Conservation (phyloP, 2,113 vertebrate genomes). For the Pandion haliaetus region DNA sequence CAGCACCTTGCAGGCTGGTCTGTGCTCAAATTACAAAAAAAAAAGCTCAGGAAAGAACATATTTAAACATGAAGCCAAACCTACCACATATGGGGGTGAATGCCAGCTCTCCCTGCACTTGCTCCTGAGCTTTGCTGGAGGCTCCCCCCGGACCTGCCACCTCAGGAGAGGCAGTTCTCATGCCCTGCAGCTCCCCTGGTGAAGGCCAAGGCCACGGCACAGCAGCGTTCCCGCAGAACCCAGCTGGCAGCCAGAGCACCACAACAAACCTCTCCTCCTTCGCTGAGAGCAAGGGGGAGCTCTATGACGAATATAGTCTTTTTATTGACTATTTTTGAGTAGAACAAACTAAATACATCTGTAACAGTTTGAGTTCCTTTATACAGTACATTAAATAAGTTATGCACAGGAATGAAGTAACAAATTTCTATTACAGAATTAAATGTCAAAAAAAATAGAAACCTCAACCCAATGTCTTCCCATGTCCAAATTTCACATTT, state of each 20-base stretch:
- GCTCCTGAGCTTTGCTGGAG: not conserved
- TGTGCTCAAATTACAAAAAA: not conserved
- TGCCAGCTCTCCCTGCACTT: not conserved
- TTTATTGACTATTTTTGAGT: constrained; percentile 82
- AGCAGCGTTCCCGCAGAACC: no score
- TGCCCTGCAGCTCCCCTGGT: not conserved
- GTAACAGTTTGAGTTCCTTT: constrained; percentile 77
- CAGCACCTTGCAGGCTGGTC: not conserved
- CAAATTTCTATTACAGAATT: constrained; percentile 73
- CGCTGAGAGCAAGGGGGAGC: not conserved
- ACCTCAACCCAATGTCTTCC: constrained; percentile 37
- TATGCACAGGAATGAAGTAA: constrained; percentile 78
- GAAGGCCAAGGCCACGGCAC: not conserved
- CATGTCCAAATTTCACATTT: constrained; percentile 48
- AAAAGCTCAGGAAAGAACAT: not conserved
- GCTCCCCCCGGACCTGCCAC: not conserved
- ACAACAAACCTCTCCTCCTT: not conserved
- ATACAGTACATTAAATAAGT: constrained; percentile 84
- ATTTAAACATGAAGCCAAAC: not conserved
- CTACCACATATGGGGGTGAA: not conserved
- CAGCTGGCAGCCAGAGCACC: accelerated
- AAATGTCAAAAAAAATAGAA: constrained; percentile 67
- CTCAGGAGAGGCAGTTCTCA: not conserved
- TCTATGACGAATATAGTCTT: constrained; percentile 74
- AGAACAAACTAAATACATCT: constrained; percentile 85